Conservation (phyloP, 2,888 invertebrate genomes). For the Unio pictorum region DNA sequence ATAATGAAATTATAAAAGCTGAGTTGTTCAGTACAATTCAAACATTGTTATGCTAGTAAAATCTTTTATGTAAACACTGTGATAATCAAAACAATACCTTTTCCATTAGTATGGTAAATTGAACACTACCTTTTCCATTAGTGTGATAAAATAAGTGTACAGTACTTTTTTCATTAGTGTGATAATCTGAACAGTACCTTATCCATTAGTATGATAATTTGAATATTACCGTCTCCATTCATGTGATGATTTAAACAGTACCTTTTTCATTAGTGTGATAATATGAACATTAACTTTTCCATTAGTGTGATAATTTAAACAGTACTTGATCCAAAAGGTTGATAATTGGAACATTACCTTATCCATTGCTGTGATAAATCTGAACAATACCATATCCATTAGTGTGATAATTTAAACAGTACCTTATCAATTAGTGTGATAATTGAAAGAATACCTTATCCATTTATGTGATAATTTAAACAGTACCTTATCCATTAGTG, state of each 20-base stretch:
- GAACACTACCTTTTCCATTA: too few species aligned
- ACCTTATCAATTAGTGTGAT: too few species aligned
- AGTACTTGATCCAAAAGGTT: constrained; percentile 91
- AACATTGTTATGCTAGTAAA: too few species aligned
- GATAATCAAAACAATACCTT: too few species aligned
- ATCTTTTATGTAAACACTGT: too few species aligned
- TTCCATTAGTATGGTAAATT: too few species aligned
- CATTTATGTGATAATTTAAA: constrained; percentile 87
- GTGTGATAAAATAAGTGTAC: too few species aligned
- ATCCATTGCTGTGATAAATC: too few species aligned
- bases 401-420: constrained; percentile 93
- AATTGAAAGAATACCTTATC: constrained; percentile 77
- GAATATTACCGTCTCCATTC: constrained; percentile 73
- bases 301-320: neutral
- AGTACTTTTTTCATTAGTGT: too few species aligned
- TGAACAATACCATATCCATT: constrained; percentile 83
- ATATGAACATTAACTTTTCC: constrained; percentile 80
- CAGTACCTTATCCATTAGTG: too few species aligned
- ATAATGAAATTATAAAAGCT: too few species aligned
- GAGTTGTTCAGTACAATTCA: too few species aligned
- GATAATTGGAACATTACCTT: constrained; percentile 86
- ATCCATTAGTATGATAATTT: constrained; percentile 99
- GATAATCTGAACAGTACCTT: constrained; percentile 70
- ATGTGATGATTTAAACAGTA: constrained; percentile 25
- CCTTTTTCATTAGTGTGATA: constrained; percentile 96